A percentile compares a stretch with the other conserved stretches of the same genome.
Evolutionary conservation across 92 coral and sea anemone species (phyloP).

Genomic region (Epizoanthus ramosus): DNA sequence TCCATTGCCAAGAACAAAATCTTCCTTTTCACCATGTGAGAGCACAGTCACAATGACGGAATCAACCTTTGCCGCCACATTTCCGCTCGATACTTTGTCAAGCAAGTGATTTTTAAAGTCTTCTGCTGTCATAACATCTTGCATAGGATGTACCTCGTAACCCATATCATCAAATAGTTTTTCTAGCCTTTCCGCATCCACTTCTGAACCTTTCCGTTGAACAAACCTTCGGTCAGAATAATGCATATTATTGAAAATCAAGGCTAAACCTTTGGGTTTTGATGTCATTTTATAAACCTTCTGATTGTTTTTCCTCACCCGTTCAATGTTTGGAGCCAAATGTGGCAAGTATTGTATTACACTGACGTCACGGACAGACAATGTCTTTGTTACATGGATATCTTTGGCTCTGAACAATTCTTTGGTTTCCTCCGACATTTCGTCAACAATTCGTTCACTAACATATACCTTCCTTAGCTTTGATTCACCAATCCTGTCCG

Average conservation of each 20-base stretch:
- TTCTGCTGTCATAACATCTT: background rate
- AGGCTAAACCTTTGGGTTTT: slow-evolving; percentile 57
- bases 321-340: slow-evolving; percentile 33
- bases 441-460: background rate
- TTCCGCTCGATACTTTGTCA: background rate
- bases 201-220: slow-evolving; percentile 11
- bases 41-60: slow-evolving; percentile 50
- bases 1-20: slow-evolving; percentile 25
- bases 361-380: background rate
- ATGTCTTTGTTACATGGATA: slow-evolving; percentile 34
- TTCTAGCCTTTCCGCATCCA: slow-evolving; percentile 29
- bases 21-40: slow-evolving; percentile 45
- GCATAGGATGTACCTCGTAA: slow-evolving; percentile 5
- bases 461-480: slow-evolving; percentile 25
- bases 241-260: slow-evolving; percentile 38
- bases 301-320: slow-evolving; percentile 6
- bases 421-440: slow-evolving; percentile 27
- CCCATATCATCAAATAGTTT: slow-evolving; percentile 49
- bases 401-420: background rate
- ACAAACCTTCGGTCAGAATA: background rate
- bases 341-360: slow-evolving; percentile 55
- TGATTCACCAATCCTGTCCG: background rate
- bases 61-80: slow-evolving; percentile 1
- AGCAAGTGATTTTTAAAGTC: background rate
- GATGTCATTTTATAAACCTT: slow-evolving; percentile 65